Evolutionary conservation across 2,888 invertebrate genomes (phyloP).

Genomic region (Tricholauxania praeusta): DNA sequence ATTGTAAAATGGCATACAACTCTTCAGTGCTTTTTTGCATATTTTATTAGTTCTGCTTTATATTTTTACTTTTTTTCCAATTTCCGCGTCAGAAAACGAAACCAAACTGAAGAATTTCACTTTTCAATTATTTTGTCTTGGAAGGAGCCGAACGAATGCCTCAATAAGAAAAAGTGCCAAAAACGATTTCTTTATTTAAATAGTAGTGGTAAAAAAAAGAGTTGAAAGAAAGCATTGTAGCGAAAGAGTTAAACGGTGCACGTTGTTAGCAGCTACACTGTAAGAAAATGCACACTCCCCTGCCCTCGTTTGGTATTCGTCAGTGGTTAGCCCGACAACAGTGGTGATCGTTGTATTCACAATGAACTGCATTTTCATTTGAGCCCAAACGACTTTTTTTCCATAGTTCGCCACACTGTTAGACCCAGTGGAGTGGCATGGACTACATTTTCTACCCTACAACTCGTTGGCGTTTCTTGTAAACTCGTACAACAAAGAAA

Average conservation of each 20-base stretch:
- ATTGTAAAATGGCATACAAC: not conserved
- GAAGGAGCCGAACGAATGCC: too few species aligned
- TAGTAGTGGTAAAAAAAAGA: not conserved
- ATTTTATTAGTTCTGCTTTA: not conserved
- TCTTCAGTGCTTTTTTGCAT: not conserved
- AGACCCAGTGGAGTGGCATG: too few species aligned
- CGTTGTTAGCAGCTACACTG: not conserved
- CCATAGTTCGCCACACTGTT: not conserved
- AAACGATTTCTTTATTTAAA: too few species aligned
- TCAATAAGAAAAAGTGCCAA: too few species aligned
- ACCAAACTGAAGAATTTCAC: slow-evolving; percentile 24
- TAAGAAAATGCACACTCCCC: not conserved
- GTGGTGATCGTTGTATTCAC: slow-evolving; percentile 4
- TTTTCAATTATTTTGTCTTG: slow-evolving; percentile 20
- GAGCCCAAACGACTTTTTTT: slow-evolving; percentile 27
- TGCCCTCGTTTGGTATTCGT: not conserved
- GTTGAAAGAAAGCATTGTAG: not conserved
- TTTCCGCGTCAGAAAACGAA: slow-evolving; percentile 27
- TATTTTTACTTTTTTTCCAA: not conserved
- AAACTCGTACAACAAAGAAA: slow-evolving; percentile 19
- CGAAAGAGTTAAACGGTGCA: not conserved
- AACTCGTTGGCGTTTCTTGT: not conserved
- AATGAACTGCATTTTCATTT: slow-evolving; percentile 25
- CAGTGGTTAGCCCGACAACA: not conserved
- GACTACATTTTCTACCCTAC: not conserved